phyloP scores from a whole-genome alignment of 2,113 vertebrate genomes.

The Thunnus thynnus region DNA sequence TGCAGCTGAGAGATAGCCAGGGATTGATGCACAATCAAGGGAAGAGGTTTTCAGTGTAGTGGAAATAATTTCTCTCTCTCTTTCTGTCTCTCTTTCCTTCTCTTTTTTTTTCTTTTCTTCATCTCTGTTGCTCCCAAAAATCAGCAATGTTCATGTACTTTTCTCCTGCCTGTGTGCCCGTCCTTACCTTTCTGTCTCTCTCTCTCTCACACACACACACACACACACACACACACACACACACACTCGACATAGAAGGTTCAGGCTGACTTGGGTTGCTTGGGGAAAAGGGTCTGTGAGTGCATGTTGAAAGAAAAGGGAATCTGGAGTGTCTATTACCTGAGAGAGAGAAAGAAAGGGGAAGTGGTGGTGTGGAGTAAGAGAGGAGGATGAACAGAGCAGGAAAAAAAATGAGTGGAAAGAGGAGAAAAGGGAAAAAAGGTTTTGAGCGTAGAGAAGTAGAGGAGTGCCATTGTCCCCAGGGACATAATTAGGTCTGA shows the following conservation, averaged over 20 bases:
- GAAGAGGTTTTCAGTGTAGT: constrained; percentile 62
- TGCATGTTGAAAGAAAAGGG: constrained; percentile 38
- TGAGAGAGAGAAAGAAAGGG: constrained; percentile 10
- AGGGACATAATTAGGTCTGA: constrained; percentile 88
- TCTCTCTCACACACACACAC: neutral
- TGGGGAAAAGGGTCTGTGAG: constrained; percentile 27
- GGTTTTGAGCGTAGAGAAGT: constrained; percentile 64
- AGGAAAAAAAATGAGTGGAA: neutral
- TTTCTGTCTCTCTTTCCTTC: constrained; percentile 16
- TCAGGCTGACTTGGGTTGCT: constrained; percentile 46
- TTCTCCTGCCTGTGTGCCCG: constrained; percentile 27
- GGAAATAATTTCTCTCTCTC: constrained; percentile 61
- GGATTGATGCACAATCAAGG: constrained; percentile 80
- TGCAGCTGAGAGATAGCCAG: constrained; percentile 73
- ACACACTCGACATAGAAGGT: neutral
- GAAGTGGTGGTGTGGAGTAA: neutral
- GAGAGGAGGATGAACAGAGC: constrained; percentile 12
- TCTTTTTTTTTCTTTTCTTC: constrained; percentile 6
- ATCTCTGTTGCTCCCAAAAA: constrained; percentile 41
- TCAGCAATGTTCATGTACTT: constrained; percentile 36
- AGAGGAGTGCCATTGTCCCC: constrained; percentile 77
- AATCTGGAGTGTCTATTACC: constrained; percentile 56
- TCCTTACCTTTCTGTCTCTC: constrained; percentile 4
- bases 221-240: constrained; percentile 10
- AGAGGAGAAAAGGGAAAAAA: constrained; percentile 22